phyloP scores from a whole-genome alignment of 2,888 invertebrate genomes.

The Drosophila conformis region DNA sequence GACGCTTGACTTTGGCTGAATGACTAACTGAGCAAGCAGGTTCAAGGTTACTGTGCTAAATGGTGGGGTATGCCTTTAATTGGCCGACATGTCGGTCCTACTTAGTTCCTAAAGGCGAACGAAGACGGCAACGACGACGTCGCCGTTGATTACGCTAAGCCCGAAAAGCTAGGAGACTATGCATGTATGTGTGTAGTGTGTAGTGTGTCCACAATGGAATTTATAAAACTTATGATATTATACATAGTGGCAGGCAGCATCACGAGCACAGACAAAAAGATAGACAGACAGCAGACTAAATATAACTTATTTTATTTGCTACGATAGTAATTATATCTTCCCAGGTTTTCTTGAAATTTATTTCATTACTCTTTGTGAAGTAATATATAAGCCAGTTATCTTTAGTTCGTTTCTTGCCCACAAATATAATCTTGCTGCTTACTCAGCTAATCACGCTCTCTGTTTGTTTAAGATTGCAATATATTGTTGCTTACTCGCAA shows the following conservation, averaged over 20 bases:
- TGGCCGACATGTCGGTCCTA: conserved; percentile 75
- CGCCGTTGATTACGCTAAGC: conserved; percentile 61
- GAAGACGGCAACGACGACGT: conserved; percentile 14
- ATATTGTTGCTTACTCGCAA: neutral
- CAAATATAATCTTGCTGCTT: neutral
- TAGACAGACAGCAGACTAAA: conserved; percentile 4
- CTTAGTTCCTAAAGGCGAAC: conserved; percentile 42
- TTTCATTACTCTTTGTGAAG: neutral
- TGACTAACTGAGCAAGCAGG: conserved; percentile 69
- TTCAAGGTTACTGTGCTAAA: conserved; percentile 83
- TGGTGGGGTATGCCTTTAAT: conserved; percentile 77
- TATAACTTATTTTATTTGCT: neutral
- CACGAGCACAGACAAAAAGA: neutral
- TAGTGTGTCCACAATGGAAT: conserved; percentile 64
- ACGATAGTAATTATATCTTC: neutral
- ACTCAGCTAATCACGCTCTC: neutral
- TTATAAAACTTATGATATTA: conserved; percentile 76
- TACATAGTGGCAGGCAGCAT: conserved; percentile 24
- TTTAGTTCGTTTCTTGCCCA: neutral
- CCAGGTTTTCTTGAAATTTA: neutral
- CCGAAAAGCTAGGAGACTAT: conserved; percentile 35
- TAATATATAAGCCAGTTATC: neutral
- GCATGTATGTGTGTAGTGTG: conserved; percentile 28
- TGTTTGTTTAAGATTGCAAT: neutral
- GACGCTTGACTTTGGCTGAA: conserved; percentile 40